Percentiles rank a stretch among this genome's conserved stretches.
These are phyloP conservation scores for Gasteruption jaculator DNA, from an alignment of 2,888 invertebrate genomes.

Conservation along the genomic window DNA sequence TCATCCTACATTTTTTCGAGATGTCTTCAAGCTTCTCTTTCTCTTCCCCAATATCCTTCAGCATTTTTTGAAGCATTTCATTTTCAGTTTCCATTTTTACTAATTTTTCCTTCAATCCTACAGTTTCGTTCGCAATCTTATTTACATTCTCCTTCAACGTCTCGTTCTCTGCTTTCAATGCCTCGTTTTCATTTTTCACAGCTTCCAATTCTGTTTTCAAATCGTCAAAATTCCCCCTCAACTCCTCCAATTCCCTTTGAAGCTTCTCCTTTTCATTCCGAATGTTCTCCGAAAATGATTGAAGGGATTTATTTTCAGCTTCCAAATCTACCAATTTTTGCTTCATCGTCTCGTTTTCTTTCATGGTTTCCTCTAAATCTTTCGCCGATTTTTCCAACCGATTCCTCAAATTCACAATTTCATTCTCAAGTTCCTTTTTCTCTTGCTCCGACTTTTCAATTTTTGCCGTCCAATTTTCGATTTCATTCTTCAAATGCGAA, in stretches of 20 bases:
- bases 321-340: constrained; percentile 9
- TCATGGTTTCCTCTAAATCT: neutral
- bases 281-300: constrained; percentile 19
- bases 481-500: constrained; percentile 21
- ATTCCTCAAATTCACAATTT: constrained; percentile 13
- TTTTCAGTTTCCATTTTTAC: too few relatives aligned
- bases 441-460: constrained; percentile 16
- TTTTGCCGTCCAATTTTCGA: constrained; percentile 14
- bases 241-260: constrained; percentile 12
- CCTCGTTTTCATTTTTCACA: constrained; percentile 19
- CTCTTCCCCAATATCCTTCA: constrained; percentile 1
- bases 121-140: constrained; percentile 8
- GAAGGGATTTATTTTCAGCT: constrained; percentile 17
- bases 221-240: constrained; percentile 21
- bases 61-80: too few relatives aligned
- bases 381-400: constrained; percentile 11
- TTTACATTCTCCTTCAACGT: constrained; percentile 19
- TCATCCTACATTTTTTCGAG: too few relatives aligned
- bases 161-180: constrained; percentile 20
- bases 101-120: constrained; percentile 5
- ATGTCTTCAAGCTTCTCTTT: too few relatives aligned
- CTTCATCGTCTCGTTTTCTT: constrained; percentile 16
- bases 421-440: constrained; percentile 16
- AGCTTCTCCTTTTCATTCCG: constrained; percentile 17
- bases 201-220: constrained; percentile 17